Percentiles rank a stretch among this genome's conserved stretches.
These are phyloP conservation scores for Camponotus floridanus DNA, from an alignment of 1,140 invertebrate species.

Conservation along the genomic window DNA sequence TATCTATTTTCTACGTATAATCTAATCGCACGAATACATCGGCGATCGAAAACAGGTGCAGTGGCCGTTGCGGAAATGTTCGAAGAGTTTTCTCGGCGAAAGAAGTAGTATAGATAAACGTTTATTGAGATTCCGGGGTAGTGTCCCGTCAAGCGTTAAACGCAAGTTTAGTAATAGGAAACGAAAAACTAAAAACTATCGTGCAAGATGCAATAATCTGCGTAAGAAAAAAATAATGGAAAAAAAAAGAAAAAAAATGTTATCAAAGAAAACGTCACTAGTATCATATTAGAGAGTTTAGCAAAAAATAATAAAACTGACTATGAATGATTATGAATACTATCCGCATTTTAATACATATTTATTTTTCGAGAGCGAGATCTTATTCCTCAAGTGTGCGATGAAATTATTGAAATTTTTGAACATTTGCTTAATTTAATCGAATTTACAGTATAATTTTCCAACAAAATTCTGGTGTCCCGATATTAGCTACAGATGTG, in stretches of 20 bases:
- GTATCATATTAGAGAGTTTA: neutral
- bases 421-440: neutral
- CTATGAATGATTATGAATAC: neutral
- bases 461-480: neutral
- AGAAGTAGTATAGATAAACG: slow-evolving; percentile 3
- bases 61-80: slow-evolving; percentile 25
- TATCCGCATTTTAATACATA: neutral
- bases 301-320: neutral
- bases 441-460: neutral
- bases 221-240: too few species aligned
- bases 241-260: neutral
- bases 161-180: neutral
- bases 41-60: slow-evolving; percentile 58
- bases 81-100: slow-evolving; percentile 49
- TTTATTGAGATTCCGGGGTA: neutral
- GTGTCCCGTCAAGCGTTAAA: neutral
- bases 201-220: neutral
- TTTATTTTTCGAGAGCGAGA: neutral
- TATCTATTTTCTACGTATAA: neutral
- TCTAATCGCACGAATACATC: neutral
- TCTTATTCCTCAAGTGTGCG: neutral
- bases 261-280: neutral
- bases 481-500: neutral
- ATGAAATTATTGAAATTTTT: neutral
- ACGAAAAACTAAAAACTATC: neutral